phyloP scores from a whole-genome alignment of 1,140 invertebrate species.

The Calephelis virginiensis region DNA sequence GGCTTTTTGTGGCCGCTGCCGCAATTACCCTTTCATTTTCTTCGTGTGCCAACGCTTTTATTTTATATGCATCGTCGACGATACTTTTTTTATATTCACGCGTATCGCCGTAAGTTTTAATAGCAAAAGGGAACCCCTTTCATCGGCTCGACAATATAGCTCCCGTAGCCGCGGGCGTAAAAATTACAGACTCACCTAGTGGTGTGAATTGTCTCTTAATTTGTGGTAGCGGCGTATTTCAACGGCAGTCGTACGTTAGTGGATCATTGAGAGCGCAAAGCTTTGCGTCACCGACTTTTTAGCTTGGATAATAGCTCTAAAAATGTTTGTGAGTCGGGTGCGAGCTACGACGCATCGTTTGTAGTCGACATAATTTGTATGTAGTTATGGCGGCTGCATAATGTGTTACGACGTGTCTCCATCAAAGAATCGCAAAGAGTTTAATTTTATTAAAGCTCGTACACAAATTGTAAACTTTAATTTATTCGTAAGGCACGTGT shows the following conservation, averaged over 20 bases:
- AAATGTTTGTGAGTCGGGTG: slow-evolving; percentile 56
- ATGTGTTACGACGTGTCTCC: slow-evolving; percentile 43
- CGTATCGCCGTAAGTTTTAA: slow-evolving; percentile 47
- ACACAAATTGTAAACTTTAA: slow-evolving; percentile 34
- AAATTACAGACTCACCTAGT: slow-evolving; percentile 48
- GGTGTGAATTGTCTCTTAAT: slow-evolving; percentile 67
- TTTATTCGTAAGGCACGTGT: slow-evolving; percentile 29
- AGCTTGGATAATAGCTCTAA: slow-evolving; percentile 58
- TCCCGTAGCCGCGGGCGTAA: slow-evolving; percentile 43
- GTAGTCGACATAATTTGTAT: slow-evolving; percentile 55
- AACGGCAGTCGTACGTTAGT: slow-evolving; percentile 47
- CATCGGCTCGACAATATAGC: slow-evolving; percentile 45
- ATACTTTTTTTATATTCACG: slow-evolving; percentile 56
- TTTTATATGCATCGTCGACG: slow-evolving; percentile 57
- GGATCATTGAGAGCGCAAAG: slow-evolving; percentile 66
- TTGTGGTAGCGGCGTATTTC: slow-evolving; percentile 49
- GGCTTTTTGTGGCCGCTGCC: slow-evolving; percentile 58
- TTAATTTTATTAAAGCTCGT: slow-evolving; percentile 38
- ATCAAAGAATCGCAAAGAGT: slow-evolving; percentile 40
- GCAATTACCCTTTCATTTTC: slow-evolving; percentile 68
- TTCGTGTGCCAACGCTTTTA: slow-evolving; percentile 59
- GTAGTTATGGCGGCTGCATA: slow-evolving; percentile 38
- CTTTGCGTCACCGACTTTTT: slow-evolving; percentile 53
- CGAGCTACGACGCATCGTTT: slow-evolving; percentile 43
- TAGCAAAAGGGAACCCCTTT: slow-evolving; percentile 47